Evolutionary conservation across 2,113 vertebrate species (phyloP).

Genomic region (Oplegnathus fasciatus): DNA sequence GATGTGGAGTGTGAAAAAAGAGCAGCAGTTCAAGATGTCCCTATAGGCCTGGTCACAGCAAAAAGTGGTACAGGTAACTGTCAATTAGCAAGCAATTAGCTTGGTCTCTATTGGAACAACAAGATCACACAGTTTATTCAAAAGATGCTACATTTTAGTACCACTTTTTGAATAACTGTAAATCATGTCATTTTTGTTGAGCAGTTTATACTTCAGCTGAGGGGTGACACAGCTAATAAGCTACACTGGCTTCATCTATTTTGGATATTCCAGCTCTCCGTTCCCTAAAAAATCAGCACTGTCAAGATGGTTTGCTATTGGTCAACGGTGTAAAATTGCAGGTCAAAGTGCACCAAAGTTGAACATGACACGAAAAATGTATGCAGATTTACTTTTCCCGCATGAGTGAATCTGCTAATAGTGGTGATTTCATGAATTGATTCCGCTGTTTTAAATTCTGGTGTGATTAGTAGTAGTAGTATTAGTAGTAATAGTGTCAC

Average conservation of each 20-base stretch:
- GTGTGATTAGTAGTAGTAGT: not conserved
- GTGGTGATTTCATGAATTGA: not conserved
- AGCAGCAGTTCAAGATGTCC: not conserved
- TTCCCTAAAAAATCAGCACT: not conserved
- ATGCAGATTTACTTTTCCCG: not conserved
- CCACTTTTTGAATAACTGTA: not conserved
- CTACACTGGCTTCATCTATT: not conserved
- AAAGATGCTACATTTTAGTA: not conserved
- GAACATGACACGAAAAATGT: not conserved
- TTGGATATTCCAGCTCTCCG: not conserved
- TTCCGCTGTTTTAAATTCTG: not conserved
- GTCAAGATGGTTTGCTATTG: not conserved
- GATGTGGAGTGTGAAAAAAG: not conserved
- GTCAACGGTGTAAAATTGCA: not conserved
- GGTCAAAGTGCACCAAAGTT: not conserved
- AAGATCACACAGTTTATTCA: not conserved
- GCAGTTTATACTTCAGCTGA: not conserved
- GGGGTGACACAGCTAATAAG: not conserved
- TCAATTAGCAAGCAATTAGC: not conserved
- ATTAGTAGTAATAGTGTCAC: not conserved
- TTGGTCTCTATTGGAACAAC: not conserved
- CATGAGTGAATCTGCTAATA: not conserved
- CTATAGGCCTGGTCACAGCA: not conserved
- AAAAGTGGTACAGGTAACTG: not conserved
- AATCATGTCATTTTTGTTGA: not conserved